These are phyloP conservation scores for Montifringilla adamsi DNA, from an alignment of 2,113 vertebrate genomes.

Conservation along the genomic window DNA sequence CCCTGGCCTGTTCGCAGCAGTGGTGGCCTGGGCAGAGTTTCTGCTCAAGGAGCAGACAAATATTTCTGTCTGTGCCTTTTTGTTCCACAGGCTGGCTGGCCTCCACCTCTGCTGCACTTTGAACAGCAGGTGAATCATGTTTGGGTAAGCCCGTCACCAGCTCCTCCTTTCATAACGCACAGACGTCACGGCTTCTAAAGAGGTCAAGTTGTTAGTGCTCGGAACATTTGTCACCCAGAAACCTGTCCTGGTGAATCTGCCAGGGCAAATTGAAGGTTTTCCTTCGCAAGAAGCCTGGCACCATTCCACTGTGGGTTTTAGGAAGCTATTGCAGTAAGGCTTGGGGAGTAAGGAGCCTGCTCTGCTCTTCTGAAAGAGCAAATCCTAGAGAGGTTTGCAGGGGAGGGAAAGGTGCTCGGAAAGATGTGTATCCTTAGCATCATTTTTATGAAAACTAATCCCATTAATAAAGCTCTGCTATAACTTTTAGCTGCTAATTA, in stretches of 20 bases:
- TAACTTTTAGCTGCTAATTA: neutral
- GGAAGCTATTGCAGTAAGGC: neutral
- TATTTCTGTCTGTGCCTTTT: neutral
- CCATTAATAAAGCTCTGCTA: neutral
- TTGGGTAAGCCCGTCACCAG: neutral
- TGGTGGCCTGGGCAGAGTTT: neutral
- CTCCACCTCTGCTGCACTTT: constrained; percentile 7
- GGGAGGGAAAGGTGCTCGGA: neutral
- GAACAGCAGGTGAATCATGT: constrained; percentile 2
- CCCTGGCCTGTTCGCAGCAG: neutral
- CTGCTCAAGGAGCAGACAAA: neutral
- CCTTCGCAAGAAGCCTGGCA: neutral
- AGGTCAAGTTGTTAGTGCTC: neutral
- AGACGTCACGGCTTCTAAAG: neutral
- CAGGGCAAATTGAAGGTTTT: neutral
- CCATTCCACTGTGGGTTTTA: neutral
- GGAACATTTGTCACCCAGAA: neutral
- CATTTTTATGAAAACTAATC: neutral
- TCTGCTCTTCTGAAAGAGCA: neutral
- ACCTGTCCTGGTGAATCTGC: neutral
- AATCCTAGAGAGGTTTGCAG: neutral
- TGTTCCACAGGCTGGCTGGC: neutral
- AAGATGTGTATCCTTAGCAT: neutral
- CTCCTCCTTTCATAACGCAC: neutral
- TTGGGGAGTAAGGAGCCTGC: neutral